A percentile compares a stretch with the other conserved stretches of the same genome.
Evolutionary conservation across 2,797 vertebrate genomes (phyloP).

Genomic region (Chloroceryle inda): DNA sequence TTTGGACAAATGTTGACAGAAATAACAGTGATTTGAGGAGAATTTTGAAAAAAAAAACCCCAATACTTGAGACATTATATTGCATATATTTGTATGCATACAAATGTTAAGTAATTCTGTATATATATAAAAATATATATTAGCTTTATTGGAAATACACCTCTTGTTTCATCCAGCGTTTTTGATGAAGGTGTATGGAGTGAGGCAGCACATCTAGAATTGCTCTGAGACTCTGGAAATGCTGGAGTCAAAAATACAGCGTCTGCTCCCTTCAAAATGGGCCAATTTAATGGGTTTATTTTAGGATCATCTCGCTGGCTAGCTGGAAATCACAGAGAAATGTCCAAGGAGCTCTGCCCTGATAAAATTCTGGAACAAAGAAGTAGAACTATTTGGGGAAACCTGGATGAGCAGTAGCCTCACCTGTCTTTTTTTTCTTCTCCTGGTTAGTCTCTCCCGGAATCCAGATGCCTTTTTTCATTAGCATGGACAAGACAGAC

Average conservation of each 20-base stretch:
- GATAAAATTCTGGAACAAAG: not conserved
- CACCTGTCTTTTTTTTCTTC: no score
- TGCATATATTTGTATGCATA: not conserved
- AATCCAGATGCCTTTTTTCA: not conserved
- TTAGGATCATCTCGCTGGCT: not conserved
- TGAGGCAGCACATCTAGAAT: not conserved
- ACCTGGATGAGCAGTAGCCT: not conserved
- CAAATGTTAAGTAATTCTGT: not conserved
- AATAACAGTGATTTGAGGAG: not conserved
- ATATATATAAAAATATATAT: no score
- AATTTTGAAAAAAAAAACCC: not conserved
- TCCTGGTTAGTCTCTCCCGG: not conserved
- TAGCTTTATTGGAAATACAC: not conserved
- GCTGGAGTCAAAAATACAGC: not conserved
- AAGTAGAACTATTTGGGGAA: not conserved
- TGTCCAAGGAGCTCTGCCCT: not conserved
- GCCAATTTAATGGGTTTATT: not conserved
- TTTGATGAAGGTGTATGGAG: not conserved
- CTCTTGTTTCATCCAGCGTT: not conserved
- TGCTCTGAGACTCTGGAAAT: not conserved
- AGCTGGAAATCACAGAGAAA: not conserved
- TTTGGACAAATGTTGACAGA: not conserved
- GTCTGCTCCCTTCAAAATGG: not conserved
- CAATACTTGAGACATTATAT: not conserved
- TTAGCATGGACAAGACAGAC: not conserved